A percentile compares a stretch with the other conserved stretches of the same genome.
phyloP scores from a whole-genome alignment of 2,113 vertebrate species.

The Misgurnus anguillicaudatus region DNA sequence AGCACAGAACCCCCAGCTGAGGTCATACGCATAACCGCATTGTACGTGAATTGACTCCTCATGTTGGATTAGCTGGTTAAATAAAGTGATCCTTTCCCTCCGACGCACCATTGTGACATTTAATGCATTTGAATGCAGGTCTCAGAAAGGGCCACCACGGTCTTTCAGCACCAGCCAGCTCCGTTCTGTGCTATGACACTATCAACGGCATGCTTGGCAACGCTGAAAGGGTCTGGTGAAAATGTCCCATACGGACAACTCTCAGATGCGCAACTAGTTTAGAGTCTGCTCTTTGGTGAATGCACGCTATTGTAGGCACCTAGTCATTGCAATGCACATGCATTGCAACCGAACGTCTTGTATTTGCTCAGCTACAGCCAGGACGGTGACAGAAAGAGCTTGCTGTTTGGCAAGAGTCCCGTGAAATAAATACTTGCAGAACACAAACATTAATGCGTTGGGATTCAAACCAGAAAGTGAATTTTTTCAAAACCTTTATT shows the following conservation, averaged over 20 bases:
- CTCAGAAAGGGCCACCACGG: slow-evolving; percentile 33
- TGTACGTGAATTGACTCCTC: slow-evolving; percentile 72
- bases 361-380: slow-evolving; percentile 57
- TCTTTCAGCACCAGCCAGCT: slow-evolving; percentile 48
- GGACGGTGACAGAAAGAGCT: slow-evolving; percentile 64
- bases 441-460: slow-evolving; percentile 42
- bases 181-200: slow-evolving; percentile 35
- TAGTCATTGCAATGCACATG: slow-evolving; percentile 29
- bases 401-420: slow-evolving; percentile 63
- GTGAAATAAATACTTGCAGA: slow-evolving; percentile 68
- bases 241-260: slow-evolving; percentile 24
- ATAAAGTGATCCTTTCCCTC: slow-evolving; percentile 63
- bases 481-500: slow-evolving; percentile 21
- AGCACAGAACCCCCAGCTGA: slow-evolving; percentile 63
- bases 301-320: slow-evolving; percentile 6
- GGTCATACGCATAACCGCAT: slow-evolving; percentile 62
- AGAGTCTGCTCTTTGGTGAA: slow-evolving; percentile 32
- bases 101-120: slow-evolving; percentile 66
- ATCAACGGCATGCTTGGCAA: slow-evolving; percentile 40
- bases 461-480: slow-evolving; percentile 68
- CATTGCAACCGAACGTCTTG: slow-evolving; percentile 20
- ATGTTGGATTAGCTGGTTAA: slow-evolving; percentile 73
- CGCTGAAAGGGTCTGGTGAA: slow-evolving; percentile 40
- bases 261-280: slow-evolving; percentile 26
- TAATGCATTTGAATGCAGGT: slow-evolving; percentile 56